phyloP scores from a whole-genome alignment of 1,140 invertebrate genomes.

The Drosophila nigromelanica region DNA sequence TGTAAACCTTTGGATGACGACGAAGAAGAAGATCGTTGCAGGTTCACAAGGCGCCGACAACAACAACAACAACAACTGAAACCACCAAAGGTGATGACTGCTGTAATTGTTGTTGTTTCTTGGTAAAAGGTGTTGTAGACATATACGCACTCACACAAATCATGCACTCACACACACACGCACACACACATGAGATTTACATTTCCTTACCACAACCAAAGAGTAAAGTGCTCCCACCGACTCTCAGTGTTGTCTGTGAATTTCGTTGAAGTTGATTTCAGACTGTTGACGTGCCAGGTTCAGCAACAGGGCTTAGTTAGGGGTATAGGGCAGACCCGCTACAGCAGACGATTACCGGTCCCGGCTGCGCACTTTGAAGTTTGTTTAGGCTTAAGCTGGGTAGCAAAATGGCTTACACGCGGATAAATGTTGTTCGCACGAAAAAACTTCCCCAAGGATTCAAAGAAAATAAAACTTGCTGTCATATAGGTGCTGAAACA shows the following conservation, averaged over 20 bases:
- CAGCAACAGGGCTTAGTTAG: slow-evolving; percentile 18
- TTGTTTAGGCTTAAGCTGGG: slow-evolving; percentile 30
- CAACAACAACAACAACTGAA: slow-evolving; percentile 44
- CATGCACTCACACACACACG: slow-evolving; percentile 3
- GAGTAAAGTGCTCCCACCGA: slow-evolving; percentile 41
- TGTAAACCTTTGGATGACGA: slow-evolving; percentile 44
- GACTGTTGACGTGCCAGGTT: slow-evolving; percentile 51
- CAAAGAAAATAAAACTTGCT: not conserved
- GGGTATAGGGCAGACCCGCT: not conserved
- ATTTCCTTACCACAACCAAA: slow-evolving; percentile 48
- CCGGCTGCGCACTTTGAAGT: slow-evolving; percentile 39
- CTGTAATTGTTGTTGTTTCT: slow-evolving; percentile 81
- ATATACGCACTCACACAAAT: slow-evolving; percentile 32
- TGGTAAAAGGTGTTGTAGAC: slow-evolving; percentile 77
- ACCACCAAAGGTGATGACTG: slow-evolving; percentile 81
- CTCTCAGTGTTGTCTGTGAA: slow-evolving; percentile 61
- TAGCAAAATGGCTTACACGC: slow-evolving; percentile 25
- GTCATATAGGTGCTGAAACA: not conserved
- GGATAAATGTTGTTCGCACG: slow-evolving; percentile 14
- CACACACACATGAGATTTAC: slow-evolving; percentile 58
- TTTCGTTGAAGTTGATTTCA: slow-evolving; percentile 65
- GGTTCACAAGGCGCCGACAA: slow-evolving; percentile 76
- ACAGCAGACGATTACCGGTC: slow-evolving; percentile 8
- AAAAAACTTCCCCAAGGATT: slow-evolving; percentile 14
- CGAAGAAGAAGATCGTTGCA: slow-evolving; percentile 38